Conservation (phyloP, 2,797 vertebrate genomes). For the Hybognathus amarus region DNA sequence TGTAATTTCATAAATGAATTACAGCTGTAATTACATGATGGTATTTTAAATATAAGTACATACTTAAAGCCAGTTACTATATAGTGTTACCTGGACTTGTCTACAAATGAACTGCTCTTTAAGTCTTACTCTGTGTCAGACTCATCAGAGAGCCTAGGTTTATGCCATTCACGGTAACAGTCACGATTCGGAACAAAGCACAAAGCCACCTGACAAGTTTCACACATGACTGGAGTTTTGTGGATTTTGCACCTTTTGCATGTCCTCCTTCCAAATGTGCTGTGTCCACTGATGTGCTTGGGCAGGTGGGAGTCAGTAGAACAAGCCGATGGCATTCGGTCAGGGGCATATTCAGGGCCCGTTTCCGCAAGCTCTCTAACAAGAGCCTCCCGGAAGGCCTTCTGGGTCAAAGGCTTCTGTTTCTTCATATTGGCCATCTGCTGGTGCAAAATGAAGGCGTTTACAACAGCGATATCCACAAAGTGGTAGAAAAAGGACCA, state of each 20-base stretch:
- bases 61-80: too few relatives aligned
- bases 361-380: background rate
- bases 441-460: constrained; percentile 70
- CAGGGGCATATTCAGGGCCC: background rate
- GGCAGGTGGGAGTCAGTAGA: constrained; percentile 4
- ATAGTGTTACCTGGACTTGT: too few relatives aligned
- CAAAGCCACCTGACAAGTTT: background rate
- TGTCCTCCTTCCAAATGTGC: background rate
- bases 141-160: background rate
- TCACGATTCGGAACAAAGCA: background rate
- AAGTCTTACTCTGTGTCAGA: background rate
- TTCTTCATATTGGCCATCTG: constrained; percentile 44
- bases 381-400: constrained; percentile 25
- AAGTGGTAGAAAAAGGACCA: constrained; percentile 73
- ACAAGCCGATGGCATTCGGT: too few relatives aligned
- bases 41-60: too few relatives aligned
- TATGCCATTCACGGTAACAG: constrained; percentile 10
- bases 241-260: background rate
- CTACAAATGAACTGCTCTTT: background rate
- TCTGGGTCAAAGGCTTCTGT: background rate
- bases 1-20: too few relatives aligned
- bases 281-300: background rate
- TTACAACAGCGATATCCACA: constrained; percentile 72
- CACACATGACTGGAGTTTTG: constrained; percentile 35
- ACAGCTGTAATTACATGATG: too few relatives aligned